A percentile compares a stretch with the other conserved stretches of the same genome.
Conservation (phyloP, 2,113 vertebrate species). For the Anoplopoma fimbria region DNA sequence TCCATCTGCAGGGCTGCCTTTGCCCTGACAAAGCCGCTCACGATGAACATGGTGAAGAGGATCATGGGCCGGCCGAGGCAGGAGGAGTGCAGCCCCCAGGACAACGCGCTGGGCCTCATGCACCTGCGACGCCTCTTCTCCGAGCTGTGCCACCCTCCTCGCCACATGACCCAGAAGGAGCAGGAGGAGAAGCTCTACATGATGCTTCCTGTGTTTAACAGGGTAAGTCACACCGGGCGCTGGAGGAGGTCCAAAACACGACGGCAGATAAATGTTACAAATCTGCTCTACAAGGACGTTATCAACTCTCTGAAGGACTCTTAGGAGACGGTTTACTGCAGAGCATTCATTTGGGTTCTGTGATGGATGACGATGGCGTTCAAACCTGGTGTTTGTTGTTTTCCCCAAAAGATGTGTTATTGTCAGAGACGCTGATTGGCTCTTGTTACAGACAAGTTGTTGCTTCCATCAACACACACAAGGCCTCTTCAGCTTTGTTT, state of each 20-base stretch:
- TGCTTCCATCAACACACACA: neutral
- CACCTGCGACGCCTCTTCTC: conserved; percentile 98
- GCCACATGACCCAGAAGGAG: conserved; percentile 99
- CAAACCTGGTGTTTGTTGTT: no score
- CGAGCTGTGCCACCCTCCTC: conserved; percentile 95
- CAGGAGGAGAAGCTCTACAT: conserved; percentile 99
- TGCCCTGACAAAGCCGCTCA: conserved; percentile 86
- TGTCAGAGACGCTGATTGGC: no score
- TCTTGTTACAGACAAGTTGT: neutral
- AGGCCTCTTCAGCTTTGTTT: no score
- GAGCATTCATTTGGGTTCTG: no score
- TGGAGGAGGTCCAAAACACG: no score
- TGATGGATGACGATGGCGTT: no score
- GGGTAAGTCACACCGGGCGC: no score
- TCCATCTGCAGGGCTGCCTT: conserved; percentile 81
- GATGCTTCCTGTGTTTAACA: conserved; percentile 99
- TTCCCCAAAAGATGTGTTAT: no score
- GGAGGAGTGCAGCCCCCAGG: conserved; percentile 98
- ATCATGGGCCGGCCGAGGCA: conserved; percentile 98
- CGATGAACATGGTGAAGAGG: conserved; percentile 99
- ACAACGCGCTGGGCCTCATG: conserved; percentile 97
- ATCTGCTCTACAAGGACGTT: no score
- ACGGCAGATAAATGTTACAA: no score
- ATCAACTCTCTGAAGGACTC: no score
- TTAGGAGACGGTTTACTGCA: no score